Base-by-base conservation (phyloP, 1,140 invertebrate species). In the Heliconius himera region DNA sequence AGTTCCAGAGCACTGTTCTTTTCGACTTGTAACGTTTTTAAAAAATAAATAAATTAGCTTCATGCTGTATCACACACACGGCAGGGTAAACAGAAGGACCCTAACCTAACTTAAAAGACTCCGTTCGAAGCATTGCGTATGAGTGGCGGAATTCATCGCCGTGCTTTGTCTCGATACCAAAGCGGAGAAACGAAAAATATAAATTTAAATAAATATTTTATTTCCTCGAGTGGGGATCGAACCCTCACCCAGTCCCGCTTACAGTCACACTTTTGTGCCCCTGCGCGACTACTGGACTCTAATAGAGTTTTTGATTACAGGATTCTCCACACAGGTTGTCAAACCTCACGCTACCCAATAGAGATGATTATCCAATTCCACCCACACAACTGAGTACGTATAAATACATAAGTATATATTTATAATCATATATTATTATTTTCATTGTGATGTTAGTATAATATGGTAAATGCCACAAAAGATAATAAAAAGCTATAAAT, bases 311-410 rank as follows among this genome's bases (percentile, higher is more conserved):
- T 79, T 83, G 76, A 77, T 78, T 83, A 26, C 89, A 93, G 91
- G 90, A 90, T 41, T 88, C 85, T 9, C 20, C 82, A 18, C 89
- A 92, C 11, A 87, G 81, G 71, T 82, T 83, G 26, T 81, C 84
- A 4, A 90, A 87, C 73, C 9, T 87, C 20, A 73, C 80, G 36
- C 72, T 83, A 6, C 41, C 72, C 26, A 78, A 70, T 70, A 89
- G 79, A 79, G 87, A 87, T 46, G 90, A 91, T 36, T 88, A 91
- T 54, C 86, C 87, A n/a, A 87, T 84, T 60, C 79, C 84, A 20
- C 81, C 84, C 33, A 90, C 89, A 13, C 89, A 87, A 51, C 71
- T 85, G 38, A 90, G 90, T 91, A 85, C 85, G 82, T 77, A 41
- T 76, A 70, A n/a, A 71, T 71, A 29, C 13, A 26, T 29, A 16